phyloP scores from a whole-genome alignment of 2,888 invertebrate species.

The Cephus nigrinus region DNA sequence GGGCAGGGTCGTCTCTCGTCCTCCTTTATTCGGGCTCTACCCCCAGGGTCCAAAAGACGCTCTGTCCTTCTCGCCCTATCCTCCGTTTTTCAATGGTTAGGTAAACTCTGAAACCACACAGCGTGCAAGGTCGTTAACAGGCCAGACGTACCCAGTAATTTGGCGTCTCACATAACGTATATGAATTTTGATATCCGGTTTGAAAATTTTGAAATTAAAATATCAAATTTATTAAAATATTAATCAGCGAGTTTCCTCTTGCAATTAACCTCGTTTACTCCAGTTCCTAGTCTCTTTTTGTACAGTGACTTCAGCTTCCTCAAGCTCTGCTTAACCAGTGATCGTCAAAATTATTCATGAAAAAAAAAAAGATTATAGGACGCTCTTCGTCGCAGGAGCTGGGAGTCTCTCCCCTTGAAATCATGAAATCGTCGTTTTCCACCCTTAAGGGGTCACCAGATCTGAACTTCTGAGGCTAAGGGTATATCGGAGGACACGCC shows the following conservation, averaged over 20 bases:
- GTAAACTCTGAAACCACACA: not conserved
- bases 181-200: not conserved
- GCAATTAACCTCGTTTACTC: not conserved
- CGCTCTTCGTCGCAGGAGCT: not conserved
- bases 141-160: not conserved
- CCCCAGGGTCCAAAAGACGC: not conserved
- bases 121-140: not conserved
- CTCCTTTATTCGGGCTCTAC: not conserved
- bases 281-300: not conserved
- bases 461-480: not conserved
- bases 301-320: not conserved
- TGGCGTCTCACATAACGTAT: not conserved
- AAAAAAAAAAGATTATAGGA: not conserved
- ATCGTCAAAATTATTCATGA: not conserved
- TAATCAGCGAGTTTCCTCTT: not conserved
- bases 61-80: not conserved
- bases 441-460: not conserved
- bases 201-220: not conserved
- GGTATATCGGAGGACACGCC: not conserved
- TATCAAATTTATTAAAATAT: not conserved
- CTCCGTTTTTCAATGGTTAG: not conserved
- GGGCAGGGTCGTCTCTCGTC: not conserved
- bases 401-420: slow-evolving; percentile 1
- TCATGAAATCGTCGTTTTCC: slow-evolving; percentile 7
- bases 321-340: not conserved